Base-by-base conservation (phyloP, 2,888 invertebrate genomes). In the Diarsia dahlii region DNA sequence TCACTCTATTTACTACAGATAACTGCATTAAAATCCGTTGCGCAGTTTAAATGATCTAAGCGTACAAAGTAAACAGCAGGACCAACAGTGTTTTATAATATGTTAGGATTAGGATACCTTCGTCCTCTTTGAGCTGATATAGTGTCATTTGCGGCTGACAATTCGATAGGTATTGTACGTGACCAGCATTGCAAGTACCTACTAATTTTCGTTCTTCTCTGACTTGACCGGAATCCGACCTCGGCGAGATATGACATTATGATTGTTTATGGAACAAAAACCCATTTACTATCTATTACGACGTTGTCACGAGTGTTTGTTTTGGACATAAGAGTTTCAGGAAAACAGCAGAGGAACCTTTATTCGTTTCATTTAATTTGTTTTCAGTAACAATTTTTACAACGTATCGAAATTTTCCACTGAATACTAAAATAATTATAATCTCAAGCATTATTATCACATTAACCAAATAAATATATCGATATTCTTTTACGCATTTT, bases 241-340 rank as follows among this genome's bases (percentile, higher is more conserved):
- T 18, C 28, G 46, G 52, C 34, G 20, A 10, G 13, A n/a, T 28
- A 54, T 23, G 13, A 56, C 39, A 23, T 13, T 56, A 56, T 23
- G 23, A 23, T 56, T 56, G 23, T n/a, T n/a, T 48, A 13, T 48
- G 13, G 13, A 4, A n/a, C 56, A 56, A 56, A 56, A 56, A 13
- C 13, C 6, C 6, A 56, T 56, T 56, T 28, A 58, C 4, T 0
- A 52, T 54, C 9, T 28, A 23, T 20, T 13, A 39, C 23, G 39
- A n/a, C 79, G 52, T 68, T 39, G 75, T 6, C 70, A 48, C 46
- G n/a, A 68, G 48, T 56, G 18, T 79, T 69, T 39, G 34, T 56
- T 68, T 34, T 69, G 20, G 23, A 54, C 34, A 34, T 58, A 13
- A 23, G 28, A 48, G 39, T 69, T 56, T 48, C 54, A 56, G 2